Conservation (phyloP, 2,113 vertebrate species). For the Chloropsis hardwickii region DNA sequence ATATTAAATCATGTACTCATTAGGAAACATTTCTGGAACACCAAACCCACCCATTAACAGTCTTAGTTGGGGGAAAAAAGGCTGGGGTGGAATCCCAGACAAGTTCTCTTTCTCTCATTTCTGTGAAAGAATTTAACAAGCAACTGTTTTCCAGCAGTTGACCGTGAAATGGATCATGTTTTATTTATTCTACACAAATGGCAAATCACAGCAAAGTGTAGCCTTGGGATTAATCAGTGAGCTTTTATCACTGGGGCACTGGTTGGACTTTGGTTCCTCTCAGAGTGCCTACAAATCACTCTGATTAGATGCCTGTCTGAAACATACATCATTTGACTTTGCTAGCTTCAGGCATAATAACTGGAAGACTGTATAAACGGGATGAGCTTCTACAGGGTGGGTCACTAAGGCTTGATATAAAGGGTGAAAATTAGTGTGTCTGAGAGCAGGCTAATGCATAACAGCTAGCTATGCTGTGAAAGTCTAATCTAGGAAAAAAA, state of each 20-base stretch:
- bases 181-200: conserved; percentile 30
- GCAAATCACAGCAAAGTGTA: neutral
- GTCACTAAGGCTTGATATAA: neutral
- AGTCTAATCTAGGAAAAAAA: neutral
- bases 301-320: neutral
- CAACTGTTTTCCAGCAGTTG: neutral
- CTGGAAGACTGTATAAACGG: neutral
- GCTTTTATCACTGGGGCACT: neutral
- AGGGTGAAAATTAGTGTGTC: neutral
- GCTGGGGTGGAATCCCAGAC: neutral
- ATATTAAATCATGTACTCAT: neutral
- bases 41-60: neutral
- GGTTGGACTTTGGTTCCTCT: neutral
- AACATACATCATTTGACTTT: neutral
- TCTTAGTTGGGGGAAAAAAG: neutral
- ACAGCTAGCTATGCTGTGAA: neutral
- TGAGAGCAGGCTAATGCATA: neutral
- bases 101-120: neutral
- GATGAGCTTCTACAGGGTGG: neutral
- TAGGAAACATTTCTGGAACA: neutral
- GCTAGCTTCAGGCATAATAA: neutral
- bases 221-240: neutral
- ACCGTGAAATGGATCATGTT: conserved; percentile 6
- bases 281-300: conserved; percentile 12
- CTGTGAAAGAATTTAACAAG: neutral